Evolutionary conservation across 2,113 vertebrate species (phyloP).

Genomic region (Psephotus haematonotus): DNA sequence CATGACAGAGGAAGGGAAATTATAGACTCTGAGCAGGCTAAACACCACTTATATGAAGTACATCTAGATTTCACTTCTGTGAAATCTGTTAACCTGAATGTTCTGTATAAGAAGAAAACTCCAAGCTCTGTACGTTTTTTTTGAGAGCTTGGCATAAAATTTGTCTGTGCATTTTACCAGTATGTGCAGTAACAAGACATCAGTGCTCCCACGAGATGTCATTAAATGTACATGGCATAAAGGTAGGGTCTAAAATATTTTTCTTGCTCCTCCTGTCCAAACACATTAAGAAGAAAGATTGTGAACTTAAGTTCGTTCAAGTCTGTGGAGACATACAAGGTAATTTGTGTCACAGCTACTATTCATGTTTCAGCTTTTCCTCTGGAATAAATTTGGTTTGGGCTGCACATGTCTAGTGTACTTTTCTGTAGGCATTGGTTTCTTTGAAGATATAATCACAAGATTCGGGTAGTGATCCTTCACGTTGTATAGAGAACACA

Average conservation of each 20-base stretch:
- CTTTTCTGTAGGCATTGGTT: background rate
- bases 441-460: background rate
- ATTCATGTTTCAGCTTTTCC: background rate
- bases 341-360: background rate
- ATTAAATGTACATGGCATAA: background rate
- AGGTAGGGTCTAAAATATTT: background rate
- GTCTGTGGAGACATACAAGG: background rate
- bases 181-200: background rate
- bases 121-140: background rate
- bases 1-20: background rate
- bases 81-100: background rate
- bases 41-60: background rate
- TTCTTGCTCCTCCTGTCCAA: background rate
- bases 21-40: background rate
- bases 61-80: background rate
- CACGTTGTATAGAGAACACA: background rate
- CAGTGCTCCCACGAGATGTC: background rate
- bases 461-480: background rate
- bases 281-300: background rate
- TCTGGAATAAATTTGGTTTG: background rate
- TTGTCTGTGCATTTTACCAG: background rate
- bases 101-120: background rate
- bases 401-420: accelerated
- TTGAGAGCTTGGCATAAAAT: background rate
- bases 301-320: background rate